Percentiles rank a stretch among this genome's conserved stretches.
These are phyloP conservation scores for Phyllotis vaccarum DNA, from an alignment of 2,797 vertebrate genomes.

Conservation along the genomic window DNA sequence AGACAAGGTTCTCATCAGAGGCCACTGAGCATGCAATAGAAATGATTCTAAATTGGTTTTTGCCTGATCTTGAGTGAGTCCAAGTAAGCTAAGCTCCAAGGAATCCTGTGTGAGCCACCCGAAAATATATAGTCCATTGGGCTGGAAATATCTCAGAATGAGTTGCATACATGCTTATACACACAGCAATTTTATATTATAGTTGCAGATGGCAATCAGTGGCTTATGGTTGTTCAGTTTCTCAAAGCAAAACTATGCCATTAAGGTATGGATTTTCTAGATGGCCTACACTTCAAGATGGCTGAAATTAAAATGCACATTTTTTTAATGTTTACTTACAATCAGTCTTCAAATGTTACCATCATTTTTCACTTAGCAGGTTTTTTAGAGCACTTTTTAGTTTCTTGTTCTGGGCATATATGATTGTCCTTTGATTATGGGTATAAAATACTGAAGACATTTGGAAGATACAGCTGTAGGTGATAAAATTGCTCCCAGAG, in stretches of 20 bases:
- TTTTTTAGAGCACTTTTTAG: neutral
- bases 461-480: neutral
- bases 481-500: neutral
- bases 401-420: slow-evolving; percentile 2
- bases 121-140: neutral
- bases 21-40: no score
- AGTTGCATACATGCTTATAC: neutral
- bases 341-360: slow-evolving; percentile 15
- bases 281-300: slow-evolving; percentile 15
- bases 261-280: slow-evolving; percentile 43
- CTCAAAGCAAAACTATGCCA: neutral
- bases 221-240: slow-evolving; percentile 16
- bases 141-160: slow-evolving; percentile 17
- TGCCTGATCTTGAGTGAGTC: neutral
- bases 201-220: slow-evolving; percentile 23
- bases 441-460: neutral
- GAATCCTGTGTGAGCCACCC: neutral
- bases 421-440: neutral
- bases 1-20: neutral
- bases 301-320: slow-evolving; percentile 42
- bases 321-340: slow-evolving; percentile 54
- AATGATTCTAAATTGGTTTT: neutral
- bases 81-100: neutral
- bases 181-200: neutral
- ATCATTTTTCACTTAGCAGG: neutral